Percentiles rank a stretch among this genome's conserved stretches.
These are phyloP conservation scores for Ctenoplectra terminalis DNA, from an alignment of 1,140 invertebrate genomes.

Conservation along the genomic window DNA sequence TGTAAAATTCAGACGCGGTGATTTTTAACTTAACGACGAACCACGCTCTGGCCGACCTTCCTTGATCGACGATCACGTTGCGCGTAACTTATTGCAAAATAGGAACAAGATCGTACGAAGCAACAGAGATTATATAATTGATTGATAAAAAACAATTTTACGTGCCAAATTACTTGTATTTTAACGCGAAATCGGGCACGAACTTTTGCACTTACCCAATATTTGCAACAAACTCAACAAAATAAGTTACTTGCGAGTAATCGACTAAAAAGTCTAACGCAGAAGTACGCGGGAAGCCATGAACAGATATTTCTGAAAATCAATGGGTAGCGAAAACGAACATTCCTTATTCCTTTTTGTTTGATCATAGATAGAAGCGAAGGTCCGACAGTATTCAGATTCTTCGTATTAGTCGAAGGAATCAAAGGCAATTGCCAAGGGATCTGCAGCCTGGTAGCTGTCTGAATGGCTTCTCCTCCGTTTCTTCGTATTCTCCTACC, in stretches of 20 bases:
- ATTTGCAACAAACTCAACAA: not conserved
- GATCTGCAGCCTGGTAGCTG: constrained; percentile 44
- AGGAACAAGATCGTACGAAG: no score
- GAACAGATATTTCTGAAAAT: constrained; percentile 7
- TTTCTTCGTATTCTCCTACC: not conserved
- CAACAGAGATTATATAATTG: no score
- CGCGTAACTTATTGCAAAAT: no score
- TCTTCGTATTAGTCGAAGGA: constrained; percentile 62
- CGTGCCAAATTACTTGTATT: no score
- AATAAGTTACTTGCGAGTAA: not conserved
- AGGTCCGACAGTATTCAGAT: constrained; percentile 58
- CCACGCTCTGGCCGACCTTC: no score
- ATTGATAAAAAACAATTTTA: no score
- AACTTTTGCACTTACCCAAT: no score
- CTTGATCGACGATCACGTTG: no score
- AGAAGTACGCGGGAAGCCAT: not conserved
- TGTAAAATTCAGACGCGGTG: no score
- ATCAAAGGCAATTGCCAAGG: constrained; percentile 67
- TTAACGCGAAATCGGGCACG: no score
- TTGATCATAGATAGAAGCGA: constrained; percentile 14
- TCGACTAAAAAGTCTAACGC: not conserved
- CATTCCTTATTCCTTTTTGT: constrained; percentile 15
- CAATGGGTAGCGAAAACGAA: not conserved
- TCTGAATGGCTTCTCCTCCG: constrained; percentile 53
- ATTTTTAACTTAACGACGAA: no score